Evolutionary conservation across 1,140 invertebrate genomes (phyloP), one percentile per base, ranked within the genome.

Genomic region (Drosophila equinoxialis): DNA sequence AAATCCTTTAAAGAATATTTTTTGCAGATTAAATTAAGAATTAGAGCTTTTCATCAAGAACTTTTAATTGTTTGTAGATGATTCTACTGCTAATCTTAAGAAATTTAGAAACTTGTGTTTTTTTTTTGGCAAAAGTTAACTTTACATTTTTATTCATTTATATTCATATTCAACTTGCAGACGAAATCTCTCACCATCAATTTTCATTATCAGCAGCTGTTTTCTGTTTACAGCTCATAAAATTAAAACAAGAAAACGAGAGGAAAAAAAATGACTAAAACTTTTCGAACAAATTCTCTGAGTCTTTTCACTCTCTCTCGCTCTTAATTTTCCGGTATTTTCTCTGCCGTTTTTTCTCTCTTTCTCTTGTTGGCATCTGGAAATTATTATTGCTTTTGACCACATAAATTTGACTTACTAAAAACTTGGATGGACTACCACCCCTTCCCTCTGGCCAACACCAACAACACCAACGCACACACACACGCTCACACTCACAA

Each of bases 171-270:
- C 6, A 57, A 30, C 51, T 58, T n/a, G 33, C 69, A 60, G 48
- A 26, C 13, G 10, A 13, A 33, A 7, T 65, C 7, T 26, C 10
- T 58, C n/a, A 33, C 0, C 11, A 58, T n/a, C 4, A 48, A 57
- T 37, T 61, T 26, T n/a, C 59, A 63, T 74, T 68, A 33, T 55
- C 65, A 70, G 54, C 83, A 86, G 83, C 83, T 86, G 83, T 77
- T 86, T 79, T 86, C 61, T 87, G 84, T 86, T 86, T 86, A 86
- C 76, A 79, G 71, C 48, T 58, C 57, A 65, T 41, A 48, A 41
- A 41, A 67, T 45, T 42, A 13, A 55, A 33, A 4, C 20, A 41
- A 59, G 23, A 37, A 6, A 6, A 0, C 6, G 30, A 30, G 33
- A 39, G 10, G 14, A 30, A 59, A 39, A 51, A 30, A 30, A 30